Base-by-base conservation (phyloP, 1,140 invertebrate species). In the Zaprionus ghesquierei region DNA sequence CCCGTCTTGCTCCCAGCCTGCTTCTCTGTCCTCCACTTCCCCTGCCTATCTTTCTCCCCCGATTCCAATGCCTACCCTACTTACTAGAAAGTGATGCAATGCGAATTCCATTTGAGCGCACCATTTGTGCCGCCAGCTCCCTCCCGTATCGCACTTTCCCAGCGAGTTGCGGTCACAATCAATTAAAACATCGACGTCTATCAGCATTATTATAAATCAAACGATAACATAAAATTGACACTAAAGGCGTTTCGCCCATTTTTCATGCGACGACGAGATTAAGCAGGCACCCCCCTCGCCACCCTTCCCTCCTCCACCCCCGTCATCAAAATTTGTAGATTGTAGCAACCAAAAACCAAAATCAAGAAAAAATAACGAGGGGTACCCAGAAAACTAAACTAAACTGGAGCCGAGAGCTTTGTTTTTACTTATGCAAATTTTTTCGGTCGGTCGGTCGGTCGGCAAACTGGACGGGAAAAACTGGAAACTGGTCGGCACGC, bases 161-260 rank as follows among this genome's bases (percentile, higher is more conserved):
- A 41, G n/a, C 20, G 6, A 54, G 49, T 51, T 69, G 41, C 50
- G 50, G 61, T 63, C 63, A 54, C 84, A 89, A 89, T 89, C 84
- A 87, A 87, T 87, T 87, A 87, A 89, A 77, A 84, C 72, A 89
- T 89, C 77, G 84, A 87, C 82, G 84, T 89, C 84, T 84, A 89
- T 89, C 84, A 89, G 84, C 84, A 89, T 89, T 84, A 89, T 89
- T 89, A 89, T 89, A 89, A 89, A 89, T 89, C 84, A 89, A 89
- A 89, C 79, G 84, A 89, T 89, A 89, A 89, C 84, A 89, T 89
- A 80, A 89, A 89, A 89, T 80, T 89, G 84, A 89, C 84, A 89
- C 84, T 89, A 84, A 89, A 89, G 84, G 84, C 84, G 84, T 89
- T 89, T 89, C 79, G 85, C 69, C 73, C 79, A 89, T 89, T 89